These are phyloP conservation scores for Rhingia rostrata DNA, from an alignment of 2,888 invertebrate species.

Conservation along the genomic window DNA sequence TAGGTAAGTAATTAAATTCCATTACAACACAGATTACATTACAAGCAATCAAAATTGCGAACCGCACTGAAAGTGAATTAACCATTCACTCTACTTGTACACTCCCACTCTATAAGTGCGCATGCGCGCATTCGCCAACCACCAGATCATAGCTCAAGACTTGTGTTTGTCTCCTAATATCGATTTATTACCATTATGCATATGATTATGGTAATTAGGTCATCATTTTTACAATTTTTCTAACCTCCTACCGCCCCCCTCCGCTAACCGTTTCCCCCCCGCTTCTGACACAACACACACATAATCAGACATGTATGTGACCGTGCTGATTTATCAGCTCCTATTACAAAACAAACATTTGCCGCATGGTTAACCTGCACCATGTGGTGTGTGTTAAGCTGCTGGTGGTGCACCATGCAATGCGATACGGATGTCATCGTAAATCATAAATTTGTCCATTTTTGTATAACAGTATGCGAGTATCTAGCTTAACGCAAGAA, in stretches of 20 bases:
- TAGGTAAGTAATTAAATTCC: conserved; percentile 51
- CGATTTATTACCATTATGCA: conserved; percentile 70
- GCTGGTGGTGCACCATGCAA: conserved; percentile 27
- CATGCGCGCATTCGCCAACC: neutral
- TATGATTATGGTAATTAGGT: conserved; percentile 79
- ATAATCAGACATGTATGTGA: conserved; percentile 44
- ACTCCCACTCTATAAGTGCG: conserved; percentile 43
- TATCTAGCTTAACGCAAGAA: conserved; percentile 10
- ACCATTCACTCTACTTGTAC: conserved; percentile 38
- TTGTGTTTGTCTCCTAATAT: conserved; percentile 63
- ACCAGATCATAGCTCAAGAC: conserved; percentile 49
- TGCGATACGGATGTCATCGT: conserved; percentile 63
- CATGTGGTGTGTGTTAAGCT: conserved; percentile 30
- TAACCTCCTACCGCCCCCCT: neutral
- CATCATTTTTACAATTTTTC: conserved; percentile 76
- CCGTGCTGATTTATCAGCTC: conserved; percentile 66
- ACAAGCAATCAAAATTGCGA: conserved; percentile 28
- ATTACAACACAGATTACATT: conserved; percentile 57
- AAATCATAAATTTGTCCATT: conserved; percentile 72
- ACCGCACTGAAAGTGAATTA: conserved; percentile 4
- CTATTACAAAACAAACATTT: conserved; percentile 70
- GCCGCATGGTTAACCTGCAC: conserved; percentile 63
- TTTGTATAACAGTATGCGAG: neutral
- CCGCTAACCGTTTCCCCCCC: conserved; percentile 7
- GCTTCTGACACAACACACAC: conserved; percentile 27